Evolutionary conservation across 1,140 invertebrate genomes (phyloP).

Genomic region (Antheraea mylitta): DNA sequence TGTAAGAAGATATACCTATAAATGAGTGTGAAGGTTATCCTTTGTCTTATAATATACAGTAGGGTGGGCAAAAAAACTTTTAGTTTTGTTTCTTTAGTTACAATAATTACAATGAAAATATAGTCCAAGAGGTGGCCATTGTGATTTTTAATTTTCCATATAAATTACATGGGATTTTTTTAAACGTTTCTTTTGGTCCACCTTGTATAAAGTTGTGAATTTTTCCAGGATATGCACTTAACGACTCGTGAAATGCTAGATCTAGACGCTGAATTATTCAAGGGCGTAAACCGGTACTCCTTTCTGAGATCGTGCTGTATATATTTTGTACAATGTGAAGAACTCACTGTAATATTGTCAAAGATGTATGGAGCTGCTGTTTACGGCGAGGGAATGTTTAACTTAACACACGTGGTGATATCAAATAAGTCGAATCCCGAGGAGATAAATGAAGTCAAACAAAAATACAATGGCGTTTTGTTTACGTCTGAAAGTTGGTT

Average conservation of each 20-base stretch:
- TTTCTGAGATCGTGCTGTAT: constrained; percentile 51
- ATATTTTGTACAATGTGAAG: constrained; percentile 24
- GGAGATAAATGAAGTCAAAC: constrained; percentile 28
- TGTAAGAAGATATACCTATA: too few species aligned
- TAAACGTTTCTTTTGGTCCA: too few species aligned
- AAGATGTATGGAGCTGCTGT: constrained; percentile 49
- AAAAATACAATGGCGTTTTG: constrained; percentile 9
- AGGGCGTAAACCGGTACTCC: constrained; percentile 42
- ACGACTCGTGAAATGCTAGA: constrained; percentile 50
- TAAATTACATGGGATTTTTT: too few species aligned
- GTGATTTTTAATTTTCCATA: too few species aligned
- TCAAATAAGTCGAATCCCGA: constrained; percentile 21
- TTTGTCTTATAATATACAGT: too few species aligned
- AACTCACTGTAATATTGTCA: constrained; percentile 27
- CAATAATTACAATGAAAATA: too few species aligned
- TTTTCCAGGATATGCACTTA: constrained; percentile 52
- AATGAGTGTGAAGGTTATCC: too few species aligned
- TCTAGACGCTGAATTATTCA: constrained; percentile 52
- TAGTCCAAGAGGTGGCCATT: too few species aligned
- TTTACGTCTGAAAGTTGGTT: constrained; percentile 54
- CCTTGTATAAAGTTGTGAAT: background rate
- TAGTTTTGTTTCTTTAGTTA: too few species aligned
- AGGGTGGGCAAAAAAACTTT: too few species aligned
- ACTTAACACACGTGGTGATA: constrained; percentile 47
- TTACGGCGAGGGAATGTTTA: constrained; percentile 16